These are phyloP conservation scores for Ormyrus nitidulus DNA, from an alignment of 2,888 invertebrate genomes.

Conservation along the genomic window DNA sequence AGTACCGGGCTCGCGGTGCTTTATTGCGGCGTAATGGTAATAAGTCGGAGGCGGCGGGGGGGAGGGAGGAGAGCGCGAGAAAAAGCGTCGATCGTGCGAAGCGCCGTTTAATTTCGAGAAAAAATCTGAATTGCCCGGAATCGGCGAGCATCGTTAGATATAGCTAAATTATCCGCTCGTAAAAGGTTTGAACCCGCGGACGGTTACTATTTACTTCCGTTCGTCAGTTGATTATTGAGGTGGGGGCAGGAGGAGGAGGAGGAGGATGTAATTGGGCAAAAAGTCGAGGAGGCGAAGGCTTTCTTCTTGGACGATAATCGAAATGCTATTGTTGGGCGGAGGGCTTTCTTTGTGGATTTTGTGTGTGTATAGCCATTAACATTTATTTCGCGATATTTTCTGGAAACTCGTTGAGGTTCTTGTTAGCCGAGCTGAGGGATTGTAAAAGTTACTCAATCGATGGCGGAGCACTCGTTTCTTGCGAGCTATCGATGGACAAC, in stretches of 20 bases:
- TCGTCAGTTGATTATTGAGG: slow-evolving; percentile 23
- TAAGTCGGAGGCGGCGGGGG: slow-evolving; percentile 57
- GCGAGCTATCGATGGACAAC: neutral
- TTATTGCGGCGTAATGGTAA: slow-evolving; percentile 69
- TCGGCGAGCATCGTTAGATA: neutral
- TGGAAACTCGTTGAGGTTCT: slow-evolving; percentile 21
- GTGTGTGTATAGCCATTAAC: neutral
- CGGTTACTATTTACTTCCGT: slow-evolving; percentile 35
- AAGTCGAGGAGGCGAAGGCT: neutral
- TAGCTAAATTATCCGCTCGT: slow-evolving; percentile 39
- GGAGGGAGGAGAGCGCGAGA: slow-evolving; percentile 36
- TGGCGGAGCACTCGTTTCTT: neutral
- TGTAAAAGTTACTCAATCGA: slow-evolving; percentile 14
- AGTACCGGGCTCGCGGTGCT: slow-evolving; percentile 60
- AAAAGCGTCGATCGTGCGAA: slow-evolving; percentile 58
- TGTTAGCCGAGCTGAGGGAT: neutral
- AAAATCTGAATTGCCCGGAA: slow-evolving; percentile 38
- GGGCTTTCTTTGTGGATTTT: slow-evolving; percentile 18
- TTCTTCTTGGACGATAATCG: slow-evolving; percentile 4
- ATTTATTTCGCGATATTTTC: slow-evolving; percentile 23
- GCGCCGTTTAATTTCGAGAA: slow-evolving; percentile 62
- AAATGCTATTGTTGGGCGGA: slow-evolving; percentile 30
- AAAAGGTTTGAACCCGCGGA: slow-evolving; percentile 15
- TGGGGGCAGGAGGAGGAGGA: neutral
- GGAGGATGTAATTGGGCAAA: neutral